Percentiles rank a stretch among this genome's conserved stretches.
Conservation (phyloP, 64 coral and sea anemone genomes). For the Anthopleura sola region DNA sequence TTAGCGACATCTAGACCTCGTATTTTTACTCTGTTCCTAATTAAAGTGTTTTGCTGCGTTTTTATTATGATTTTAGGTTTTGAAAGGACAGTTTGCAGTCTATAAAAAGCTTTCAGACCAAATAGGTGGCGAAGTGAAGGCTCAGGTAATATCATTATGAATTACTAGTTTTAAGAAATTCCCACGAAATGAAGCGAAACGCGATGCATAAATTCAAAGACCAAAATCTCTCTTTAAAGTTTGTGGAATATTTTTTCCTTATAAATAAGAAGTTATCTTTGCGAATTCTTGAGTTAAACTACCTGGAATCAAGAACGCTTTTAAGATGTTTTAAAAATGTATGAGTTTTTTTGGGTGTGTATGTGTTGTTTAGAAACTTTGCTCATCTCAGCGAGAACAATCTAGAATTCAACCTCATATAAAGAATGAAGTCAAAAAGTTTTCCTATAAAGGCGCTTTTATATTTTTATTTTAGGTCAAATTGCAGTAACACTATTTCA, state of each 20-base stretch:
- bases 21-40: not conserved
- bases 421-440: not conserved
- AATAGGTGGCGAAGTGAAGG: constrained; percentile 65
- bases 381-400: not conserved
- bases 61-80: not conserved
- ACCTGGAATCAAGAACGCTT: not conserved
- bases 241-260: not conserved
- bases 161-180: not conserved
- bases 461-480: no score
- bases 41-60: not conserved
- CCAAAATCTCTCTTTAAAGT: not conserved
- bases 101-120: constrained; percentile 26
- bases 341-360: not conserved
- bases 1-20: not conserved
- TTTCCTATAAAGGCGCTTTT: no score
- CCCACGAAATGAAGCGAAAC: not conserved
- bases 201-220: not conserved
- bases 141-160: not conserved
- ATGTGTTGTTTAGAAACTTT: not conserved
- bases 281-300: not conserved
- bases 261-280: not conserved
- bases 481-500: no score
- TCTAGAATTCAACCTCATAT: not conserved
- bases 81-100: not conserved
- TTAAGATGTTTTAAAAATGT: not conserved